These are phyloP conservation scores for Hoplodrina ambigua DNA, from an alignment of 2,888 invertebrate species.

Conservation along the genomic window DNA sequence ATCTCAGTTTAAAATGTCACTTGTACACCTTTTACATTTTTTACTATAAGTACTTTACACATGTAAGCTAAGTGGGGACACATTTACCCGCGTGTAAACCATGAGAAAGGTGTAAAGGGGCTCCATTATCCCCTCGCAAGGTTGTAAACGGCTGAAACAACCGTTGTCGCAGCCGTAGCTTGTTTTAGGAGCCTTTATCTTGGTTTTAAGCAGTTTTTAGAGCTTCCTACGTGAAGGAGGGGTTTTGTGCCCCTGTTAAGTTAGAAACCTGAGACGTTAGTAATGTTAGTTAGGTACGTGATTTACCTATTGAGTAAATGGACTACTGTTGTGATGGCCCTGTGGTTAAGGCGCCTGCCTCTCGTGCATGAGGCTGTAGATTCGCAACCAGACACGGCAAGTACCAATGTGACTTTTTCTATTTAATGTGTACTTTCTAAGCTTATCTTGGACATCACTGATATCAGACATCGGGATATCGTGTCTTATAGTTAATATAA, in stretches of 20 bases:
- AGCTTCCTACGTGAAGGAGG: slow-evolving; percentile 38
- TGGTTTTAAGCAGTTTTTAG: slow-evolving; percentile 62
- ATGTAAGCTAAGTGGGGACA: slow-evolving; percentile 57
- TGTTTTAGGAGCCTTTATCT: slow-evolving; percentile 63
- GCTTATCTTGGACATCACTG: no score
- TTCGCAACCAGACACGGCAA: no score
- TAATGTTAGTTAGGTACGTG: slow-evolving; percentile 20
- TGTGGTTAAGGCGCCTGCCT: no score
- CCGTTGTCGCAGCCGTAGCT: slow-evolving; percentile 55
- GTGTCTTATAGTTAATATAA: no score
- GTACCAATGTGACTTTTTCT: no score
- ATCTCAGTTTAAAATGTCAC: slow-evolving; percentile 14
- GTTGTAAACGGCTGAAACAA: slow-evolving; percentile 62
- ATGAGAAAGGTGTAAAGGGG: slow-evolving; percentile 63
- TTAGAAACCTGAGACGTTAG: slow-evolving; percentile 47
- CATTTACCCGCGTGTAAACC: slow-evolving; percentile 55
- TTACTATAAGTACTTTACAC: slow-evolving; percentile 39
- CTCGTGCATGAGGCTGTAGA: no score
- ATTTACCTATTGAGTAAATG: slow-evolving; percentile 20
- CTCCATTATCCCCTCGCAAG: slow-evolving; percentile 58
- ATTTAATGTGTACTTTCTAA: no score
- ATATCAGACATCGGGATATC: no score
- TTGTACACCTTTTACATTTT: slow-evolving; percentile 38
- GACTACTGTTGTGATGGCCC: not conserved
- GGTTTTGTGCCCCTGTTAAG: slow-evolving; percentile 35